Evolutionary conservation across 2,888 invertebrate genomes (phyloP), one percentile per base, ranked within the genome.

Genomic region (Oxyscelio sp.): DNA sequence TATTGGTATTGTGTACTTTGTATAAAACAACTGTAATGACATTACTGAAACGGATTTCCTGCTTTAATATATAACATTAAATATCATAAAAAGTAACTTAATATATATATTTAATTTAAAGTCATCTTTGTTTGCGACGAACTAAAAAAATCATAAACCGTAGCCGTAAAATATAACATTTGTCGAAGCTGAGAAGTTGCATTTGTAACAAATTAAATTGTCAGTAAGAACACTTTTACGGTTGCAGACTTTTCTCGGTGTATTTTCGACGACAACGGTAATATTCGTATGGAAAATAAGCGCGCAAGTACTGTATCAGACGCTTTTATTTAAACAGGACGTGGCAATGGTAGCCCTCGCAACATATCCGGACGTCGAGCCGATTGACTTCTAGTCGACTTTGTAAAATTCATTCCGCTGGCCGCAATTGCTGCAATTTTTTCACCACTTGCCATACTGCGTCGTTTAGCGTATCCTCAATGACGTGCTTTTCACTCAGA

Each of bases 301-400:
- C 40, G 13, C 2, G n/a, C 2, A n/a, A 40, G 21, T 58, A 56
- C 68, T 75, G 71, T 84, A 79, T 85, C 80, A 73, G 70, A 31
- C 74, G 75, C 63, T 84, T 87, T 81, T 82, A 85, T 86, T 86
- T 52, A 82, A 88, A 88, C 88, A 86, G 88, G 88, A 87, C 82
- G 86, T 87, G 74, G 77, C 79, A 82, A 54, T 79, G 82, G 74
- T n/a, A 78, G 75, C 78, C 83, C 78, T 78, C 75, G 66, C 11
- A 24, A 48, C 45, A 58, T 68, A 78, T 83, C 85, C 86, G 86
- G 83, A 85, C 78, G 85, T 79, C 40, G 70, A 65, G 54, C 61
- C 59, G 63, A 56, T 73, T 70, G 38, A 79, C 79, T 66, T 68
- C 71, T 74, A 83, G 74, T 66, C 56, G 65, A 82, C 70, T 85